phyloP scores from a whole-genome alignment of 2,888 invertebrate species.

The Cheilosia scutellata region DNA sequence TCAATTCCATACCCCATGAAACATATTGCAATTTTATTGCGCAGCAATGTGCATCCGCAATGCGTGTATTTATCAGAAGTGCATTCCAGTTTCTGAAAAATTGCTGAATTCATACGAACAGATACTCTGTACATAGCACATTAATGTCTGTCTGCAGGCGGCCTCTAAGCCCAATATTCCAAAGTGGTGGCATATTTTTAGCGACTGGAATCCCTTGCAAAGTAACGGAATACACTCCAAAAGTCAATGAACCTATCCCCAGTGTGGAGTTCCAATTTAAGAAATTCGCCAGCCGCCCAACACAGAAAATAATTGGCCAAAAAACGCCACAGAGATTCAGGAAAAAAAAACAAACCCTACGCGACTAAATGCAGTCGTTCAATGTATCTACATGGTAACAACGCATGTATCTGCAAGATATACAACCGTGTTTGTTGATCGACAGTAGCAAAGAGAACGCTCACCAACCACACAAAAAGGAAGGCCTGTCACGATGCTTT shows the following conservation, averaged over 20 bases:
- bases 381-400: conserved; percentile 33
- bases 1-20: conserved; percentile 21
- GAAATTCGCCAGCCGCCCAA: conserved; percentile 29
- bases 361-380: conserved; percentile 37
- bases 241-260: conserved; percentile 40
- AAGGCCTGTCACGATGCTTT: not conserved
- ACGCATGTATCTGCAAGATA: conserved; percentile 33
- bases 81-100: conserved; percentile 19
- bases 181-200: conserved; percentile 39
- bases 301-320: not conserved
- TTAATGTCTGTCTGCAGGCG: not conserved
- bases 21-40: conserved; percentile 41
- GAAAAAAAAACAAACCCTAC: conserved; percentile 30
- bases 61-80: conserved; percentile 24
- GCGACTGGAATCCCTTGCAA: not conserved
- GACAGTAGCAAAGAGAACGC: conserved; percentile 8
- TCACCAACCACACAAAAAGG: not conserved
- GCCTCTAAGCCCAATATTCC: conserved; percentile 1
- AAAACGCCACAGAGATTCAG: not conserved
- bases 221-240: conserved; percentile 7
- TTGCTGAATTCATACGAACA: not conserved
- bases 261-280: conserved; percentile 20
- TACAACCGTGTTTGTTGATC: conserved; percentile 1
- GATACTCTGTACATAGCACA: not conserved
- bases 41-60: conserved; percentile 14